Base-by-base conservation (phyloP, 1,140 invertebrate genomes). In the Agrypnia vestita region DNA sequence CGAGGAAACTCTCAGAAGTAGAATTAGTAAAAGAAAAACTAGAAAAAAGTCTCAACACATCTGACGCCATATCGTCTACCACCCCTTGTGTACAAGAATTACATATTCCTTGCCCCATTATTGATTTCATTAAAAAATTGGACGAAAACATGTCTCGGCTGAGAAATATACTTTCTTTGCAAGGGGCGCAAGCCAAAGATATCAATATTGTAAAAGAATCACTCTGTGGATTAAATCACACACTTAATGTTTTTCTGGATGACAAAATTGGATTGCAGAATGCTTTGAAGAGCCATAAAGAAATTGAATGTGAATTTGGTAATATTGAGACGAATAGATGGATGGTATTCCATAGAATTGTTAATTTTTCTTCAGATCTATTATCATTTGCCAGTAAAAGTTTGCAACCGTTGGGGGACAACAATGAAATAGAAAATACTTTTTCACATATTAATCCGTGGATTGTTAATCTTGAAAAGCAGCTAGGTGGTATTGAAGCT, bases 41-140 rank as follows among this genome's bases (percentile, higher is more conserved):
- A 25, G 25, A 19, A 17, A 76, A 76, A 10, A 76, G 35, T 46
- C 55, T 76, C 13, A 56, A 76, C 56, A 61, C 43, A 4, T 76
- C 73, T 44, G 73, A 76, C 46, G 44, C 73, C 12, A 61, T 76
- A 43, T 61, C 73, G n/a, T 76, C 73, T 1, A 76, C 73, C 6
- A 76, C 73, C 4, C 0, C 35, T 44, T 15, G 49, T n/a, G 1
- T 8, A 4, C 15, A 19, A 35, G 44, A 51, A 17, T 19, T 51
- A 1, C 46, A 71, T 12, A 49, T 51, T 47, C 19, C 44, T 49
- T 10, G n/a, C 12, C 15, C 17, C 51, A 15, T 71, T 21, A 44
- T 25, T 11, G 47, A 51, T 15, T 71, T 71, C 12, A n/a, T 71
- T 0, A 71, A 71, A 11, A 49, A 21, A 47, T 11, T 71, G 0